These are phyloP conservation scores for Daktulosphaira vitifoliae DNA, from an alignment of 1,140 invertebrate species.

Conservation along the genomic window DNA sequence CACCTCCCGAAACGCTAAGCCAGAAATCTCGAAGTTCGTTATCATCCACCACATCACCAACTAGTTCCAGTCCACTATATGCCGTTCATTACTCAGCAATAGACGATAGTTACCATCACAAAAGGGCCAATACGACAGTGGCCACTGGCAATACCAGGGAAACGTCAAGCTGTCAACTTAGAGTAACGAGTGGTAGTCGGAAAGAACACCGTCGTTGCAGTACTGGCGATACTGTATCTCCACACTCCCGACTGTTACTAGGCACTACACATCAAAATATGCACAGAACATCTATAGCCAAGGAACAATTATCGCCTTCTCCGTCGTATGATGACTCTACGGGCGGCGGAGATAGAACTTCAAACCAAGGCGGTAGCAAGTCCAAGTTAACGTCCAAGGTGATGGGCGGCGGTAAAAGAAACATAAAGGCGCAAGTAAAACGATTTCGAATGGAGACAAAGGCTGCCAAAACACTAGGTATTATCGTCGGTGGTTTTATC, in stretches of 20 bases:
- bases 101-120: conserved; percentile 43
- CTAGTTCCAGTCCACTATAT: conserved; percentile 43
- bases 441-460: conserved; percentile 85
- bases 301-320: conserved; percentile 40
- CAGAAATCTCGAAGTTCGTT: conserved; percentile 35
- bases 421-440: conserved; percentile 75
- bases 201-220: conserved; percentile 25
- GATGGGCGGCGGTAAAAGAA: conserved; percentile 68
- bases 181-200: conserved; percentile 42
- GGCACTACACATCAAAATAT: neutral
- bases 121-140: conserved; percentile 37
- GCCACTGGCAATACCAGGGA: neutral
- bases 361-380: conserved; percentile 34
- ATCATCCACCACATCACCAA: conserved; percentile 42
- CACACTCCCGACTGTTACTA: conserved; percentile 28
- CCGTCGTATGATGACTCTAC: conserved; percentile 32
- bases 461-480: conserved; percentile 85
- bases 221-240: conserved; percentile 36
- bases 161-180: conserved; percentile 42
- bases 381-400: conserved; percentile 52
- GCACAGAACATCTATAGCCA: too few relatives aligned
- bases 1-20: conserved; percentile 27
- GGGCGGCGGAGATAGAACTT: neutral
- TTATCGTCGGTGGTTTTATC: conserved; percentile 89
- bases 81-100: conserved; percentile 52